Evolutionary conservation across 2,113 vertebrate genomes (phyloP), one percentile per base, ranked within the genome.

Genomic region (Accipiter virgatus): DNA sequence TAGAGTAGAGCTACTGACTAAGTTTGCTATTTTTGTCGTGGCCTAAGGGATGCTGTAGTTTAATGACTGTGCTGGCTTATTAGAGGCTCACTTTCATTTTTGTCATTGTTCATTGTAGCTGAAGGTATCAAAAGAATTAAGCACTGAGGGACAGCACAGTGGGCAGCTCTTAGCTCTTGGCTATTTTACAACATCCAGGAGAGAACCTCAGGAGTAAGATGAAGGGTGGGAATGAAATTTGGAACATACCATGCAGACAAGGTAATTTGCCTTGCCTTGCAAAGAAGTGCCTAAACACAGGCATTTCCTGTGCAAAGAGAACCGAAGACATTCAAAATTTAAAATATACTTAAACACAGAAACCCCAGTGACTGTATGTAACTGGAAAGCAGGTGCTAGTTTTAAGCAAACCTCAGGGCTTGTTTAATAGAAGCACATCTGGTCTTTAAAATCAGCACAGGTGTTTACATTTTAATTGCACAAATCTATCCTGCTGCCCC

Each of bases 341-440:
- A 42, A 86, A 68, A 77, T 84, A 68, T 22, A 81, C 42, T 67
- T 55, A 74, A 72, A 82, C n/a, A 31, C 36, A 73, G 48, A 79
- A 93, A 93, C 11, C 16, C n/a, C 55, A 68, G 53, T 80, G 70
- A 80, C 26, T 61, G 17, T 18, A 56, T 42, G 13, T 40, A 89
- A 91, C 48, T 1, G 5, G 62, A 45, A 94, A 93, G 70, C 81
- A 94, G 89, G 78, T 93, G 70, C 6, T 91, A n/a, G 45, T 94
- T 95, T 95, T 85, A 85, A 91, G 95, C 62, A 94, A 95, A 95
- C 87, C 86, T 94, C 84, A 91, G 81, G 81, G 78, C 50, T 91
- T 91, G 40, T 95, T 96, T 97, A 91, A 96, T 62, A 80, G 81
- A 87, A 91, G 32, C 42, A 95, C 87, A 95, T 93, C 89, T 95